Conservation (phyloP, 2,888 invertebrate genomes). For the Cybosia mesomella region DNA sequence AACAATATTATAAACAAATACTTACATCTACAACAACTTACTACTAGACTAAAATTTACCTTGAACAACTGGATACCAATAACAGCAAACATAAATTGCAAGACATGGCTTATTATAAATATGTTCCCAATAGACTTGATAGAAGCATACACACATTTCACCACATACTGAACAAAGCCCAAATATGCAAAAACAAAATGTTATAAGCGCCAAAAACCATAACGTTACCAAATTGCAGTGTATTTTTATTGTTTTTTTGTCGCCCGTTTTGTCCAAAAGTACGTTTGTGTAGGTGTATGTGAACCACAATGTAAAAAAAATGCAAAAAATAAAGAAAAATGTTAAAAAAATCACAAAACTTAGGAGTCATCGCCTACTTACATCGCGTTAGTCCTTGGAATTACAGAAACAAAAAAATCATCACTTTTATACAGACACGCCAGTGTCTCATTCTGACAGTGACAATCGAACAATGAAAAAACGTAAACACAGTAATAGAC, state of each 20-base stretch:
- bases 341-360: constrained; percentile 53
- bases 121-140: constrained; percentile 99
- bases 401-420: constrained; percentile 60
- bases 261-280: constrained; percentile 71
- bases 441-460: constrained; percentile 79
- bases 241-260: constrained; percentile 40
- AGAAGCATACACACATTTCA: constrained; percentile 99
- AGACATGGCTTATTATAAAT: constrained; percentile 99
- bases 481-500: constrained; percentile 59
- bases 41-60: constrained; percentile 84
- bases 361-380: constrained; percentile 64
- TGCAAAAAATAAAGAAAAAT: constrained; percentile 58
- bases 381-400: constrained; percentile 74
- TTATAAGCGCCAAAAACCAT: constrained; percentile 54
- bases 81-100: constrained; percentile 99
- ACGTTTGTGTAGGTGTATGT: constrained; percentile 63
- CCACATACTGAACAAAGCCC: constrained; percentile 93
- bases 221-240: constrained; percentile 71
- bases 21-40: constrained; percentile 5
- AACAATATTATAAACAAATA: background rate
- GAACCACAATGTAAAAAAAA: constrained; percentile 65
- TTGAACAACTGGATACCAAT: constrained; percentile 99
- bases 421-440: constrained; percentile 56
- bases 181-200: constrained; percentile 40
- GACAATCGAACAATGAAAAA: constrained; percentile 54